Percentiles rank a stretch among this genome's conserved stretches.
Evolutionary conservation across 1,140 invertebrate genomes (phyloP).

Genomic region (Mercenaria mercenaria): DNA sequence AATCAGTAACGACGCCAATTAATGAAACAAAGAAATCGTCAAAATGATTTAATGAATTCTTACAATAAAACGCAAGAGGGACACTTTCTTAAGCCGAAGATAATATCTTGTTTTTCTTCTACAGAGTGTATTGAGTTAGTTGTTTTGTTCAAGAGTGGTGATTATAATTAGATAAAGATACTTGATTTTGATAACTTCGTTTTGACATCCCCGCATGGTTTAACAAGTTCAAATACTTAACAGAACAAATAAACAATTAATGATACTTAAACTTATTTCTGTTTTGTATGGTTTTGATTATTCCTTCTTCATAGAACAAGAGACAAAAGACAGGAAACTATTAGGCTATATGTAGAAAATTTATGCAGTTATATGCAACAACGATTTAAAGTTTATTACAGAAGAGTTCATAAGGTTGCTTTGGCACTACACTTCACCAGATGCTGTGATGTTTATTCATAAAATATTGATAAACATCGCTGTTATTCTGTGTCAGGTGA

Average conservation of each 20-base stretch:
- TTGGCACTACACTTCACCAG: too few species aligned
- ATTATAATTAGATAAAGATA: not conserved
- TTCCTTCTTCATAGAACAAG: too few species aligned
- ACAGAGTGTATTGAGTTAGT: not conserved
- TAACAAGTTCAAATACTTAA: conserved; percentile 1
- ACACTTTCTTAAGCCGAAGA: conserved; percentile 41
- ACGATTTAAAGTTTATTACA: too few species aligned
- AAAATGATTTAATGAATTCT: conserved; percentile 57
- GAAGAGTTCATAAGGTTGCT: too few species aligned
- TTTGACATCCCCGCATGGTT: conserved; percentile 29
- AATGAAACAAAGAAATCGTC: conserved; percentile 36
- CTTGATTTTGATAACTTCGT: not conserved
- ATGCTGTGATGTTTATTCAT: too few species aligned
- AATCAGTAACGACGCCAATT: conserved; percentile 20
- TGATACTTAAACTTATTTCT: not conserved
- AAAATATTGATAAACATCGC: too few species aligned
- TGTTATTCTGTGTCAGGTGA: too few species aligned
- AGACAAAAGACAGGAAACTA: too few species aligned
- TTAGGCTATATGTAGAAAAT: too few species aligned
- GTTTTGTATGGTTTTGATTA: too few species aligned
- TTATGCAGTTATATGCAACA: too few species aligned
- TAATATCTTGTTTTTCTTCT: conserved; percentile 27
- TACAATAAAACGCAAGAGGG: conserved; percentile 6
- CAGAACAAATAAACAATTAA: not conserved
- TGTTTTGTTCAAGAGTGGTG: not conserved